phyloP scores from a whole-genome alignment of 92 coral and sea anemone genomes.

The Epizoanthus rinbou region DNA sequence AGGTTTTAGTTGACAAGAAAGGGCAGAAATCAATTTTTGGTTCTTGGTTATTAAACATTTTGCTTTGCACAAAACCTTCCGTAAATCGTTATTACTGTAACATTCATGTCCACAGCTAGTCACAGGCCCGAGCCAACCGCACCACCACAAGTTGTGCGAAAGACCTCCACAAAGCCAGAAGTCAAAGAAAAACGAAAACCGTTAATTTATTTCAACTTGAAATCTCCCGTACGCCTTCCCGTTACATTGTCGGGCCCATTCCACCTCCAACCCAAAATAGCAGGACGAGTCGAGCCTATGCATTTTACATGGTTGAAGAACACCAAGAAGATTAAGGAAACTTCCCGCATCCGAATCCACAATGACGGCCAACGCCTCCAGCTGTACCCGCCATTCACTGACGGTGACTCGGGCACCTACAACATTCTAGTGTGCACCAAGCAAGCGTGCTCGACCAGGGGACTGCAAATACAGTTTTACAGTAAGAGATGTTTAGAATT shows the following conservation, averaged over 20 bases:
- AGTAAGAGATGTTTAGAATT: conserved; percentile 7
- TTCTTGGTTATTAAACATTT: too few relatives aligned
- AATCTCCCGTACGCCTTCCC: conserved; percentile 27
- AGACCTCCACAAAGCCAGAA: not conserved
- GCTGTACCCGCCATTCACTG: conserved; percentile 22
- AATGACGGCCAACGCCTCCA: not conserved
- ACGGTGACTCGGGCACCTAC: conserved; percentile 24
- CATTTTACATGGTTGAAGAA: conserved; percentile 26
- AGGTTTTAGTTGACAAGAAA: too few relatives aligned
- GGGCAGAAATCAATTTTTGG: too few relatives aligned
- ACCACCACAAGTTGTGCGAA: not conserved
- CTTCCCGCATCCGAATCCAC: not conserved
- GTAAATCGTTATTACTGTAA: too few relatives aligned
- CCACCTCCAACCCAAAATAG: not conserved
- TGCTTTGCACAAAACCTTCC: too few relatives aligned
- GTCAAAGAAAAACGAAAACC: conserved; percentile 10
- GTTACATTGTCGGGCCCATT: not conserved
- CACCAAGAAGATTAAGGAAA: conserved; percentile 15
- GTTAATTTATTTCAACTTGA: conserved; percentile 16
- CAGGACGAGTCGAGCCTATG: conserved; percentile 4
- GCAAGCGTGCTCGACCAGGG: conserved; percentile 17
- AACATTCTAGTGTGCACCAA: conserved; percentile 20
- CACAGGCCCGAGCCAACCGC: not conserved
- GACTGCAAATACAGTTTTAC: conserved; percentile 28
- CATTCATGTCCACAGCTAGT: not conserved